A percentile compares a stretch with the other conserved stretches of the same genome.
Evolutionary conservation across 2,113 vertebrate species (phyloP).

Genomic region (Nicator chloris): DNA sequence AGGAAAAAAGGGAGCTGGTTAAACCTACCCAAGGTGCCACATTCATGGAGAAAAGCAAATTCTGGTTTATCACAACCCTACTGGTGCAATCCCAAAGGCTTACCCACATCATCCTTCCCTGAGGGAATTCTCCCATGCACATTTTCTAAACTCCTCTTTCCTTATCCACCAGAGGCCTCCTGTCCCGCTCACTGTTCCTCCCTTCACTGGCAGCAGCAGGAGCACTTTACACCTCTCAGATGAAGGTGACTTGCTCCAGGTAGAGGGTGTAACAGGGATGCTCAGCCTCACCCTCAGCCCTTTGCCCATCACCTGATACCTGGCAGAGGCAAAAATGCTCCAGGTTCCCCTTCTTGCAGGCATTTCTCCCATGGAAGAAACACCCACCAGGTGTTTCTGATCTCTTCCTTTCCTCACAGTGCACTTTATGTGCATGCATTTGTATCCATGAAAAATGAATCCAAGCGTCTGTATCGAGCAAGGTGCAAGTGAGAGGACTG

Average conservation of each 20-base stretch:
- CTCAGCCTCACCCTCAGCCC: neutral
- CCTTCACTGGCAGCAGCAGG: neutral
- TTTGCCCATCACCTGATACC: neutral
- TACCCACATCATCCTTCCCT: neutral
- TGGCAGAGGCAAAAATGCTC: rapidly evolving
- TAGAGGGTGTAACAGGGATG: too few species aligned
- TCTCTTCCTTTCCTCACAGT: neutral
- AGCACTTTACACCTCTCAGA: neutral
- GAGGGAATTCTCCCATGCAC: rapidly evolving
- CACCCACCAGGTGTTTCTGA: neutral
- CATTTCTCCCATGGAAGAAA: neutral
- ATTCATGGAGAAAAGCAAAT: neutral
- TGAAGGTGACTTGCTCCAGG: neutral
- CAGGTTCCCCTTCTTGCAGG: neutral
- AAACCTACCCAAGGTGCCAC: neutral
- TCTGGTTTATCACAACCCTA: neutral
- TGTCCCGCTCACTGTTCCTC: neutral
- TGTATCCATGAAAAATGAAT: neutral
- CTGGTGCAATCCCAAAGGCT: neutral
- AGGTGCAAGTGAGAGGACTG: rapidly evolving
- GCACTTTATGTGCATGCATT: rapidly evolving
- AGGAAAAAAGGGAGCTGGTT: neutral
- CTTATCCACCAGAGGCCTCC: neutral
- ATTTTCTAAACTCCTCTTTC: neutral
- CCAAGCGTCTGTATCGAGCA: rapidly evolving